A percentile compares a stretch with the other conserved stretches of the same genome.
Evolutionary conservation across 2,113 vertebrate genomes (phyloP).

Genomic region (Riparia riparia): DNA sequence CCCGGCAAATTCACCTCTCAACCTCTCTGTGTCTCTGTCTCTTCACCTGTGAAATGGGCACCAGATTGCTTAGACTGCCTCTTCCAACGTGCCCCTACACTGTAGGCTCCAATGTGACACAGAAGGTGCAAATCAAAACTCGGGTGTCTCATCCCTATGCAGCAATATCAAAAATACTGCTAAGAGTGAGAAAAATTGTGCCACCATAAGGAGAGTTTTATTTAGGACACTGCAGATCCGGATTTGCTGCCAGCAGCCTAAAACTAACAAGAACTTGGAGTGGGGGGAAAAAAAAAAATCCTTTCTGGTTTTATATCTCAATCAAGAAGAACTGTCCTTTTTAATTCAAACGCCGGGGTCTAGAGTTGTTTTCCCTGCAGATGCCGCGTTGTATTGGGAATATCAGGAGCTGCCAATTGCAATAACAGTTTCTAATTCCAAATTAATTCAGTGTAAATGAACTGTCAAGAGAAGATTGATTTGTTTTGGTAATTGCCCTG

Average conservation of each 20-base stretch:
- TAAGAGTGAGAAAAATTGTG: not conserved
- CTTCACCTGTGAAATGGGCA: not conserved
- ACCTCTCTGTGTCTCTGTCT: not conserved
- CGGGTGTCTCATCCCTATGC: not conserved
- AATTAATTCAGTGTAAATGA: conserved; percentile 96
- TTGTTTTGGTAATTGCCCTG: conserved; percentile 83
- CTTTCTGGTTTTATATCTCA: conserved; percentile 75
- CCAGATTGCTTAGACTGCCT: not conserved
- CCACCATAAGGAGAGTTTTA: not conserved
- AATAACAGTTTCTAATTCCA: conserved; percentile 91
- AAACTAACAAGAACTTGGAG: not conserved
- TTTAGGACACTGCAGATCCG: not conserved
- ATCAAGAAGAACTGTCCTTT: conserved; percentile 81
- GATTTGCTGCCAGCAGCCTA: conserved; percentile 2
- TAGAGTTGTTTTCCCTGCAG: conserved; percentile 71
- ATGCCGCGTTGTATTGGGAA: conserved; percentile 75
- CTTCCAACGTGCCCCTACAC: rapidly evolving
- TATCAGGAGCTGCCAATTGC: conserved; percentile 89
- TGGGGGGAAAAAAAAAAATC: not conserved
- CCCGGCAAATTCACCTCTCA: not conserved
- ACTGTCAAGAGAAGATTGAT: conserved; percentile 94
- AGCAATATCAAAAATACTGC: not conserved
- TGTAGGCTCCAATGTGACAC: not conserved
- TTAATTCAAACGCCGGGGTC: conserved; percentile 77
- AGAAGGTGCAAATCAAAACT: not conserved